These are phyloP conservation scores for Elanoides forficatus DNA, from an alignment of 2,113 vertebrate genomes.

Conservation along the genomic window DNA sequence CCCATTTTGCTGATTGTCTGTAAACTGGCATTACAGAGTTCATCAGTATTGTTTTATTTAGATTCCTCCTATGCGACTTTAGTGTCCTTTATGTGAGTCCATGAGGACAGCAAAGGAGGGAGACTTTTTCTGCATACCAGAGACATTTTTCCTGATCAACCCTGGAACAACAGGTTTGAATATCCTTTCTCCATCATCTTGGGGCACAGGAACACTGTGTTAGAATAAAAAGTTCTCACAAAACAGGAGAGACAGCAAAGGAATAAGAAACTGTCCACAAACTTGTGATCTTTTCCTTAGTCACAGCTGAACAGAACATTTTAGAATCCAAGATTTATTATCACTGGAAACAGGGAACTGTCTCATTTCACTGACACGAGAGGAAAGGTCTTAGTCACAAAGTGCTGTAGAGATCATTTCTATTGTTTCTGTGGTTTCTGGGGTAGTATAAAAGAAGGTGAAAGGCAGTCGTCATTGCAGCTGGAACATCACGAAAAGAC, in stretches of 20 bases:
- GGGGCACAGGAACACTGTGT: neutral
- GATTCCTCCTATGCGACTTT: neutral
- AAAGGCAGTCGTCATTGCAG: neutral
- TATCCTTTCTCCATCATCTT: neutral
- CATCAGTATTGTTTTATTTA: neutral
- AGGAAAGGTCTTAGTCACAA: neutral
- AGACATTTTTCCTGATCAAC: neutral
- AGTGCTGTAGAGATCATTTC: neutral
- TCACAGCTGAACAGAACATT: neutral
- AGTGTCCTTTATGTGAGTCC: neutral
- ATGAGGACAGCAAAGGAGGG: neutral
- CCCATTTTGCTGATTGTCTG: neutral
- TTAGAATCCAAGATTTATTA: neutral
- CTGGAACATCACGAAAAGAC: neutral
- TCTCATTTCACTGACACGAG: neutral
- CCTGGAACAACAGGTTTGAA: neutral
- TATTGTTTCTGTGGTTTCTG: conserved; percentile 12
- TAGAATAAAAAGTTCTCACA: neutral
- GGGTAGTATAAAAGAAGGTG: conserved; percentile 44
- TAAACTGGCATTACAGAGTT: neutral
- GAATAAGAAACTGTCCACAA: neutral
- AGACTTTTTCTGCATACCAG: neutral
- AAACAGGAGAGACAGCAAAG: neutral
- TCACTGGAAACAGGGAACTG: neutral
- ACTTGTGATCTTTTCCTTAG: neutral